phyloP scores from a whole-genome alignment of 1,140 invertebrate species.

The Caligus rogercresseyi region DNA sequence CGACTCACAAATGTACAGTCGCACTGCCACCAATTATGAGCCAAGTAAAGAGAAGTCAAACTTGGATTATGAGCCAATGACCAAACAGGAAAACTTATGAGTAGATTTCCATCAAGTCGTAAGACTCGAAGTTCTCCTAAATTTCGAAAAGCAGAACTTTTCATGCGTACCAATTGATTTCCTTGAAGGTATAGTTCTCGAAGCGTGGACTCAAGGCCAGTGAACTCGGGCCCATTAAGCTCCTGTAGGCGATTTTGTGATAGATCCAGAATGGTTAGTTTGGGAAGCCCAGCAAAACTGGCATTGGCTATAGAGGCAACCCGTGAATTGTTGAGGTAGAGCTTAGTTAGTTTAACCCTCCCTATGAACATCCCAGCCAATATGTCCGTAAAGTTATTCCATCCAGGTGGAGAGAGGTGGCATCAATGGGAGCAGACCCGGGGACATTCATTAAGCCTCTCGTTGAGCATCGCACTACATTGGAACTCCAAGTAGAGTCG shows the following conservation, averaged over 20 bases:
- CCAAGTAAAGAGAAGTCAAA: slow-evolving; percentile 28
- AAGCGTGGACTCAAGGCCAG: slow-evolving; percentile 50
- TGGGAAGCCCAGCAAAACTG: slow-evolving; percentile 69
- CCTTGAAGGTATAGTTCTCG: slow-evolving; percentile 69
- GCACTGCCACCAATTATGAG: slow-evolving; percentile 34
- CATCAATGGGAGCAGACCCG: slow-evolving; percentile 72
- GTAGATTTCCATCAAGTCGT: slow-evolving; percentile 58
- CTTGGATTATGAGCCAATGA: slow-evolving; percentile 28
- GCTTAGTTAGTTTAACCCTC: slow-evolving; percentile 60
- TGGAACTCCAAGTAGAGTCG: slow-evolving; percentile 75
- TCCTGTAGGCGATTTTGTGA: slow-evolving; percentile 60
- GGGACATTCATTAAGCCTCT: slow-evolving; percentile 60
- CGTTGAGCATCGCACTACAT: slow-evolving; percentile 68
- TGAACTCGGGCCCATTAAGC: slow-evolving; percentile 72
- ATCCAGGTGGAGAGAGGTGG: slow-evolving; percentile 77
- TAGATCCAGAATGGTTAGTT: slow-evolving; percentile 58
- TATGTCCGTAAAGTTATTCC: slow-evolving; percentile 70
- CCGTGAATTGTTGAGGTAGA: slow-evolving; percentile 68
- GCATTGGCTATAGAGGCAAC: slow-evolving; percentile 73
- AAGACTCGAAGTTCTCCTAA: slow-evolving; percentile 58
- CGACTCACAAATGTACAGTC: slow-evolving; percentile 28
- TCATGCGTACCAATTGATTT: slow-evolving; percentile 56
- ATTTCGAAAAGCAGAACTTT: slow-evolving; percentile 56
- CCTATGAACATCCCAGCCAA: slow-evolving; percentile 76
- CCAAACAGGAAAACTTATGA: slow-evolving; percentile 54